Conservation (phyloP, 2,797 vertebrate genomes). For the Notolabrus celidotus region DNA sequence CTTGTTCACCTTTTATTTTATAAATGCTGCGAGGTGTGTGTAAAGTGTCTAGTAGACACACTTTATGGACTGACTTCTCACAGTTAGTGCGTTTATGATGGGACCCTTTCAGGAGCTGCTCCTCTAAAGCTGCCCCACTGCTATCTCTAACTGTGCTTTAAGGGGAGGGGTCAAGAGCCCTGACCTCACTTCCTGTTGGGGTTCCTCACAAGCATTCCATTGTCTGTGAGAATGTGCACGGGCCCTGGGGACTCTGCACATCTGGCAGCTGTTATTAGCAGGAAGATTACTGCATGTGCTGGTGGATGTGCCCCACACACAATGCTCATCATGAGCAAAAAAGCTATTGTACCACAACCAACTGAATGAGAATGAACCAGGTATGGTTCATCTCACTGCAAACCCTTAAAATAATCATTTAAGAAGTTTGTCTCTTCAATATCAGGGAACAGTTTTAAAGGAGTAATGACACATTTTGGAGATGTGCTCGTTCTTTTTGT, state of each 20-base stretch:
- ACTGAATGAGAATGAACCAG: constrained; percentile 1
- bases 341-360: constrained; percentile 5
- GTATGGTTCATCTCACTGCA: too few species aligned
- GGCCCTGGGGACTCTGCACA: constrained; percentile 84
- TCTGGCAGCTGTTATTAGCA: constrained; percentile 88
- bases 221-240: constrained; percentile 88
- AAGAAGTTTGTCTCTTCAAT: too few species aligned
- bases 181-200: constrained; percentile 88
- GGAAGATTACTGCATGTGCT: constrained; percentile 62
- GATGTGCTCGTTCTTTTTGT: too few species aligned
- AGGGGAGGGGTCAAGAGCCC: constrained; percentile 82
- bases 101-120: constrained; percentile 62
- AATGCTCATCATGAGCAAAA: constrained; percentile 45
- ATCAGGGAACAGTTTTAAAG: too few species aligned
- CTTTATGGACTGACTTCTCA: constrained; percentile 67
- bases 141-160: constrained; percentile 70
- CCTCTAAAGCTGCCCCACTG: constrained; percentile 58
- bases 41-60: constrained; percentile 43
- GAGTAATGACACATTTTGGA: too few species aligned
- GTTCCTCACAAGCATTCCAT: constrained; percentile 87
- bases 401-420: too few species aligned
- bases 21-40: constrained; percentile 34
- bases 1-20: constrained; percentile 17
- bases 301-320: constrained; percentile 63
- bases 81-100: constrained; percentile 68